A percentile compares a stretch with the other conserved stretches of the same genome.
Conservation (phyloP, 2,797 vertebrate species). For the Crypturellus tataupa region DNA sequence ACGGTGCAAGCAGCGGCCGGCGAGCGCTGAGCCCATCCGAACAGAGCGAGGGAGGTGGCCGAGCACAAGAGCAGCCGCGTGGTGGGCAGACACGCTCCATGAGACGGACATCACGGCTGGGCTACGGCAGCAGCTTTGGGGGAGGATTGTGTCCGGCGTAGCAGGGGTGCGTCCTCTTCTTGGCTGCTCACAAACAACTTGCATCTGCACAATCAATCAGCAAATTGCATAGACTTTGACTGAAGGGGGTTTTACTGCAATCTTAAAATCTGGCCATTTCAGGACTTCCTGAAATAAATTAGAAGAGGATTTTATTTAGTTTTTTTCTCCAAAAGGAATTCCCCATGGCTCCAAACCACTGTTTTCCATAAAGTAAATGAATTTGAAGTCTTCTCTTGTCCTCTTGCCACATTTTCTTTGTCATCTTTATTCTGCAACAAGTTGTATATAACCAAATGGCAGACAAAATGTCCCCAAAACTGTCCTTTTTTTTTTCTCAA, state of each 20-base stretch:
- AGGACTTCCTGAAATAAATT: constrained; percentile 75
- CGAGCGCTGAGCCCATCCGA: not conserved
- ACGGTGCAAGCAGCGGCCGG: not conserved
- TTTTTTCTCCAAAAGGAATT: constrained; percentile 31
- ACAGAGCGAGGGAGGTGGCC: not conserved
- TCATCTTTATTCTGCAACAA: constrained; percentile 52
- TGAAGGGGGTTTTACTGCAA: constrained; percentile 66
- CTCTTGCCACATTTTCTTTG: constrained; percentile 65
- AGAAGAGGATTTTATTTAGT: constrained; percentile 75
- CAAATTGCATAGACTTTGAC: constrained; percentile 56
- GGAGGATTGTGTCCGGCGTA: not conserved
- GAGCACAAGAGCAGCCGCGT: not conserved
- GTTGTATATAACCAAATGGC: constrained; percentile 48
- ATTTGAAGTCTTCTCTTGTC: constrained; percentile 68
- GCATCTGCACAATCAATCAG: constrained; percentile 60
- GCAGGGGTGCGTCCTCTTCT: not conserved
- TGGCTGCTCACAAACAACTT: not conserved
- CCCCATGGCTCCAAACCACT: constrained; percentile 64
- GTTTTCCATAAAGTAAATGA: constrained; percentile 67
- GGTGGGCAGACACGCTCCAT: not conserved
- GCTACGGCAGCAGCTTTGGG: not conserved
- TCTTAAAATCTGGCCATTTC: constrained; percentile 73
- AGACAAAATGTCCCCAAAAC: constrained; percentile 35
- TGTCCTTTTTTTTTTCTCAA: constrained; percentile 26
- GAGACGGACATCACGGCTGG: fast-evolving